Evolutionary conservation across 2,113 vertebrate genomes (phyloP).

Genomic region (Petrocephalus microphthalmus): DNA sequence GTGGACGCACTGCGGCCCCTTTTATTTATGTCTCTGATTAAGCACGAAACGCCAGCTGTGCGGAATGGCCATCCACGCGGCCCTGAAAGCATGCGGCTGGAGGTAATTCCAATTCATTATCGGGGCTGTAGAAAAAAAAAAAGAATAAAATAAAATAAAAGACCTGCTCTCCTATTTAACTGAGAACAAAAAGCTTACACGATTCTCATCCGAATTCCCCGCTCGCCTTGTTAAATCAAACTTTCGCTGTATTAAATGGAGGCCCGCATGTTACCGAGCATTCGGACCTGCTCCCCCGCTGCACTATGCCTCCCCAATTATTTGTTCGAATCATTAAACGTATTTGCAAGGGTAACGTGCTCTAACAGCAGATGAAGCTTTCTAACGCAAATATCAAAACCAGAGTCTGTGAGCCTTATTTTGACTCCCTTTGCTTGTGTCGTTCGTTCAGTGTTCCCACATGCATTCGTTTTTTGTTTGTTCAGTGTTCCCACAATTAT

Average conservation of each 20-base stretch:
- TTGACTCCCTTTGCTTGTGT: neutral
- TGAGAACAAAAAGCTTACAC: slow-evolving; percentile 37
- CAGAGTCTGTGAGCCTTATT: neutral
- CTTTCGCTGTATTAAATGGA: slow-evolving; percentile 37
- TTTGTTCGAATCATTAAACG: neutral
- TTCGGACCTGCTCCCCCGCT: neutral
- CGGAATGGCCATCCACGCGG: slow-evolving; percentile 43
- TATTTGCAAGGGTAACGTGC: neutral
- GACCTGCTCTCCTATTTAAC: slow-evolving; percentile 37
- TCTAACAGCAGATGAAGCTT: neutral
- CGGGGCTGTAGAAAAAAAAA: slow-evolving; percentile 27
- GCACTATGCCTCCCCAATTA: neutral
- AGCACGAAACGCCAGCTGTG: slow-evolving; percentile 41
- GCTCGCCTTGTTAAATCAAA: slow-evolving; percentile 36
- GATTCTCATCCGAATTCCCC: slow-evolving; percentile 31
- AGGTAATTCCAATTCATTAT: slow-evolving; percentile 43
- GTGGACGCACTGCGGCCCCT: slow-evolving; percentile 35
- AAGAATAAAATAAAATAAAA: slow-evolving; percentile 22
- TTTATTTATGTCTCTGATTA: slow-evolving; percentile 63
- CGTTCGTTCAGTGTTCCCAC: neutral
- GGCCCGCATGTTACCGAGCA: slow-evolving; percentile 23
- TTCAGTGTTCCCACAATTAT: neutral
- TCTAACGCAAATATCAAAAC: neutral
- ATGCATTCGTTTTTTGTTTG: neutral
- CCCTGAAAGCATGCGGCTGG: slow-evolving; percentile 32